Evolutionary conservation across 2,797 vertebrate species (phyloP), one percentile per base, ranked within the genome.

Genomic region (Rhabdophis nuchalis): DNA sequence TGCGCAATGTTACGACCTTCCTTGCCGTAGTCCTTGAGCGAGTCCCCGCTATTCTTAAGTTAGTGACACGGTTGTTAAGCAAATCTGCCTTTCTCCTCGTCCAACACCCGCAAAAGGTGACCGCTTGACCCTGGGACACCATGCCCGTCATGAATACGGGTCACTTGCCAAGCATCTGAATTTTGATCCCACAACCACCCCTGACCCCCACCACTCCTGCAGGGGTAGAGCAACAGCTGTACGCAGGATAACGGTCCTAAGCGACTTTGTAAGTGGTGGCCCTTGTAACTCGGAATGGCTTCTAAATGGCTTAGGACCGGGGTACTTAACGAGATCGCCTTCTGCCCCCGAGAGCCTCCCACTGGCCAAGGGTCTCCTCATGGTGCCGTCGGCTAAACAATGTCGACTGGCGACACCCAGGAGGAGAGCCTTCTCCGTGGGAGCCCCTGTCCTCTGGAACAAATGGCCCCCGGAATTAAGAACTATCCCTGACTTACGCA

Each of bases 91-190:
- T 72, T 16, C n/a, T 18, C n/a, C n/a, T 20, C 7, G 7, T 72
- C 16, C 7, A 7, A 72, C 6, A 6, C 6, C 36, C 5, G 2
- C 64, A 68, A 32, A 68, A 32, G 14, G 14, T n/a, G 14, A 32
- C n/a, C 2, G 1, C 6, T 6, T 72, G 64, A 68, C 5, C 13
- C 5, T 2, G 1, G n/a, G 7, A 18, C 14, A 2, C n/a, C 6
- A 1, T 3, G 6, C 16, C n/a, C 2, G 1, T 68, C 14, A 32
- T 36, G 36, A 72, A 20, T 36, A 8, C 16, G 2, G 8, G 6
- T 72, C 64, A 72, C 6, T 72, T 20, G 16, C n/a, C 6, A 36
- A 36, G 64, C 14, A 8, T 36, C 16, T 72, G 64, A 72, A 18
- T 72, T 36, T 36, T 18, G 64, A n/a, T 20, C 16, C 1, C 1